Base-by-base conservation (phyloP, 2,797 vertebrate species). In the Sebastolobus altivelis region DNA sequence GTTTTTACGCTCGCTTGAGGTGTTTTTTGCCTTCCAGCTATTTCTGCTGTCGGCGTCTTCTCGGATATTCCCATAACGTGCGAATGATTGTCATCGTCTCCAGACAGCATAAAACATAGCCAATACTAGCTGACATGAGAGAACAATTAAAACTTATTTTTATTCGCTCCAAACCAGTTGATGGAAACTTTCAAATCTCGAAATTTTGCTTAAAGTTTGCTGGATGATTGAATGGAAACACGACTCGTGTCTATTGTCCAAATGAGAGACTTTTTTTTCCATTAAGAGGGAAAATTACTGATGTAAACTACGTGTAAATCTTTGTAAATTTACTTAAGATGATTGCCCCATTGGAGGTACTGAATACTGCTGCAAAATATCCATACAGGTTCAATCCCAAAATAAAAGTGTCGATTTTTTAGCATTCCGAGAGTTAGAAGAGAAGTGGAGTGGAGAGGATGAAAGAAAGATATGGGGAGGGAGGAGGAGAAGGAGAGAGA, bases 401-500 rank as follows among this genome's bases (percentile, higher is more conserved):
- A 84, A 78, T 72, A 76, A 79, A 73, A 77, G 66, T 33, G 71
- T 72, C 4, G 13, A 20, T 83, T 83, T 74, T 62, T 74, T 62
- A 65, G 73, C n/a, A 20, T 77, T 78, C 9, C 25, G 38, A 78
- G 66, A 71, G 70, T 77, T 56, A 29, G 20, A 67, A 20, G 40
- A 76, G 71, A 56, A 62, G 52, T 25, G 37, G 76, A 70, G 67
- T 14, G 54, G 27, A 52, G 65, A 73, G 72, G 71, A 88, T 78
- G 29, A 84, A 82, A 85, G 77, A 71, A 54, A 83, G 75, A 73
- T 54, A 27, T 68, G 58, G 73, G 59, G 72, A 72, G 81, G 55
- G 65, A 82, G 79, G 81, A 83, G 49, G 80, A 85, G 71, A 69
- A 82, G 77, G 76, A 86, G 91, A 92, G 94, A 94, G 87, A 92